phyloP scores from a whole-genome alignment of 2,888 invertebrate species.

The Nemoura dubitans region DNA sequence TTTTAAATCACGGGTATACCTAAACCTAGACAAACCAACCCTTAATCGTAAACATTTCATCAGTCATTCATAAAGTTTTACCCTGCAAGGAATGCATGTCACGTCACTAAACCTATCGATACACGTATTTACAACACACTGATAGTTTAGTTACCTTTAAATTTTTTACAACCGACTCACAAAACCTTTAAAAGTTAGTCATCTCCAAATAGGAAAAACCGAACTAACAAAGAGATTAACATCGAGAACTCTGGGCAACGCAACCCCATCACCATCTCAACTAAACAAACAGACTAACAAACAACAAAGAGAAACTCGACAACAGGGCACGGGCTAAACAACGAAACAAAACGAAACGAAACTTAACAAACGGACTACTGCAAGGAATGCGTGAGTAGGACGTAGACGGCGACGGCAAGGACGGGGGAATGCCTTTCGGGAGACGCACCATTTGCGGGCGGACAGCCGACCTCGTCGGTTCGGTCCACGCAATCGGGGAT shows the following conservation, averaged over 20 bases:
- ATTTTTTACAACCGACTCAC: neutral
- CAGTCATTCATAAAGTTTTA: neutral
- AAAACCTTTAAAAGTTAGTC: neutral
- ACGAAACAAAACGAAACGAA: neutral
- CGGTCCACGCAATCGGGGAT: constrained; percentile 56
- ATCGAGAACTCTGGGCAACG: neutral
- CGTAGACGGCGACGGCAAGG: constrained; percentile 44
- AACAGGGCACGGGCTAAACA: neutral
- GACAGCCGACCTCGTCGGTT: constrained; percentile 55
- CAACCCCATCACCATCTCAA: neutral
- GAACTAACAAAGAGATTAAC: neutral
- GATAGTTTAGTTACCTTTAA: neutral
- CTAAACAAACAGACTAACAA: neutral
- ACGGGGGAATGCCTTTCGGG: constrained; percentile 41
- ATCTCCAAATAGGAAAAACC: no score
- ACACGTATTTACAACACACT: neutral
- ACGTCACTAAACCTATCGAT: neutral
- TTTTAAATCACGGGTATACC: neutral
- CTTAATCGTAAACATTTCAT: neutral
- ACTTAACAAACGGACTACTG: neutral
- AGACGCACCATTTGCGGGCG: constrained; percentile 52
- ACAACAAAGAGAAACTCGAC: neutral
- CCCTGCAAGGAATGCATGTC: neutral
- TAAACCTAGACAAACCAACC: neutral
- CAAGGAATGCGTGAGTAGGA: neutral